Conservation (phyloP, 2,113 vertebrate genomes). For the Neopipo cinnamomea region DNA sequence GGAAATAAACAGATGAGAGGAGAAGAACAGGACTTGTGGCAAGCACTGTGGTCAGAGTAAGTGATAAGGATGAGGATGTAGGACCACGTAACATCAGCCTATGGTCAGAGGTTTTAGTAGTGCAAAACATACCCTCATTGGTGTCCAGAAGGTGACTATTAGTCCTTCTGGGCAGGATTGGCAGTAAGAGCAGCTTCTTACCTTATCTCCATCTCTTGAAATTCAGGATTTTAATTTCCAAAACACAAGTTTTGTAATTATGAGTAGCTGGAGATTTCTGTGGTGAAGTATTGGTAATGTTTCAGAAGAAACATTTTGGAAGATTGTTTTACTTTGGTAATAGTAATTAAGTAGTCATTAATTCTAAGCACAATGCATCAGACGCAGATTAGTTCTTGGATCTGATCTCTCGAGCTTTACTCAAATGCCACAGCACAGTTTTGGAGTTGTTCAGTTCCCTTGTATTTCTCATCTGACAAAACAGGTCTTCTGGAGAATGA, state of each 20-base stretch:
- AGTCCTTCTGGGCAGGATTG: not conserved
- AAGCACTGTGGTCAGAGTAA: not conserved
- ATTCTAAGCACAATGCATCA: not conserved
- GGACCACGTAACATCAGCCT: not conserved
- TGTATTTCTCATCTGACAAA: not conserved
- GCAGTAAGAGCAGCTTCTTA: not conserved
- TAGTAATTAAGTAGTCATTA: slow-evolving; percentile 4
- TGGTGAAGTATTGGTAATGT: not conserved
- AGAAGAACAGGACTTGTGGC: not conserved
- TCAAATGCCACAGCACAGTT: not conserved
- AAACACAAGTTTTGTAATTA: not conserved
- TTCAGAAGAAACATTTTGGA: slow-evolving; percentile 18
- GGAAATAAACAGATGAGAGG: not conserved
- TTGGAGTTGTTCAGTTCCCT: not conserved
- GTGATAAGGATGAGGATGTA: not conserved
- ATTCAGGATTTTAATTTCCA: not conserved
- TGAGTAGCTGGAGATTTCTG: not conserved
- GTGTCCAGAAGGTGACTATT: not conserved
- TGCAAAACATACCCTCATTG: not conserved
- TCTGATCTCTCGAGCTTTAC: not conserved
- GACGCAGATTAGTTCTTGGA: slow-evolving; percentile 12
- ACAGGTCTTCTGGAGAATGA: not conserved
- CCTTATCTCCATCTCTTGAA: not conserved
- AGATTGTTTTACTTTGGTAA: not conserved
- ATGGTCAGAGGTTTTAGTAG: not conserved